Conservation (phyloP, 2,113 vertebrate genomes). For the Budorcas taxicolor region DNA sequence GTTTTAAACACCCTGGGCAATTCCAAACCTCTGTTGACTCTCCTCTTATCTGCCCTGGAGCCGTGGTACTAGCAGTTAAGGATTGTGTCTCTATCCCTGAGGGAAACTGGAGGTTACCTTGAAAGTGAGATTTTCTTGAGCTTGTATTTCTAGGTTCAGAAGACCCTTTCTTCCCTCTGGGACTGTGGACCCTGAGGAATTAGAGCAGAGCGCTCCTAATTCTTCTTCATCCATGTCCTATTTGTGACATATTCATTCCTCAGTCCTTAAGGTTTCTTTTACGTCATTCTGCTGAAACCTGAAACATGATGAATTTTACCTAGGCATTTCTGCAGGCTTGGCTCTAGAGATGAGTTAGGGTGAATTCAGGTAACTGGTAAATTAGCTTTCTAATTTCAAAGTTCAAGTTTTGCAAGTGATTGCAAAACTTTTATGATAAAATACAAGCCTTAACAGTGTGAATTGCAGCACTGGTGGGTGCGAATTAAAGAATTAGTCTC, state of each 20-base stretch:
- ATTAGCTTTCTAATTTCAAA: neutral
- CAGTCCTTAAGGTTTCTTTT: neutral
- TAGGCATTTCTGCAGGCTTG: neutral
- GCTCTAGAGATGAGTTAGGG: neutral
- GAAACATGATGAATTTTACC: neutral
- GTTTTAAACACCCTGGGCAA: neutral
- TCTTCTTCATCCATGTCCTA: neutral
- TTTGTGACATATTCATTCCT: neutral
- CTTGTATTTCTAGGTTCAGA: neutral
- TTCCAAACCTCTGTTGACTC: neutral
- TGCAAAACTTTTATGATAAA: neutral
- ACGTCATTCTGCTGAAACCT: neutral
- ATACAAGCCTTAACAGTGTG: neutral
- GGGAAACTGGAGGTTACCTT: neutral
- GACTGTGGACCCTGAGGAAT: neutral
- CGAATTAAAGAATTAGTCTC: conserved; percentile 46
- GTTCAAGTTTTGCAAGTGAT: neutral
- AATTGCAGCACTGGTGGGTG: neutral
- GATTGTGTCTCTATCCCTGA: neutral
- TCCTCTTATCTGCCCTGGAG: neutral
- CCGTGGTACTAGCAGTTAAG: neutral
- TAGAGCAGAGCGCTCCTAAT: neutral
- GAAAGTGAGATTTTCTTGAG: neutral
- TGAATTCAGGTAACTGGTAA: neutral
- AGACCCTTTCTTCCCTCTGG: neutral